phyloP scores from a whole-genome alignment of 64 coral and sea anemone genomes.

The Actinia equina region DNA sequence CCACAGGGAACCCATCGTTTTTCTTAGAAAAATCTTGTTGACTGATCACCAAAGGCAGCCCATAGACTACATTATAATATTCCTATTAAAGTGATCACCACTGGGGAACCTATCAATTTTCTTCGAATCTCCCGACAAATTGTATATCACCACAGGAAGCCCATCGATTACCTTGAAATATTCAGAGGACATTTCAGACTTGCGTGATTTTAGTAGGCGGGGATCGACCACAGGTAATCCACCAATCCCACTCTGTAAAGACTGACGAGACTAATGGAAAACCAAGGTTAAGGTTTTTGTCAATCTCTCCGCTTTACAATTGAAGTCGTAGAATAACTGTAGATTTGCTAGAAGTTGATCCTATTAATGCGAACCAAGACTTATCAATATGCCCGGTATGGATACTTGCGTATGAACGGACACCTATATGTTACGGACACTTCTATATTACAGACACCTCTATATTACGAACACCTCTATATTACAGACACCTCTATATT shows the following conservation, averaged over 20 bases:
- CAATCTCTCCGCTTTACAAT: background rate
- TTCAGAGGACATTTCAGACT: conserved; percentile 37
- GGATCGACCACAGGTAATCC: conserved; percentile 74
- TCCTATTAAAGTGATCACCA: background rate
- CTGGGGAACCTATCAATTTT: no score
- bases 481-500: no score
- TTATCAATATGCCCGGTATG: no score
- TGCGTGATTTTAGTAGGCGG: conserved; percentile 63
- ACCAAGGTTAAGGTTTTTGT: conserved; percentile 45
- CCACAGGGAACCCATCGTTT: no score
- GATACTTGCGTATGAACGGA: no score
- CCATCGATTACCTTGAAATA: no score
- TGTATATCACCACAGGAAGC: no score
- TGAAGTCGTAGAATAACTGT: conserved; percentile 58
- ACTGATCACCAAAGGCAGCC: background rate
- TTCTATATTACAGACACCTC: no score
- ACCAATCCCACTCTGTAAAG: conserved; percentile 85
- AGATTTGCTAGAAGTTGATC: conserved; percentile 56
- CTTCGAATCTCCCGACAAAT: no score
- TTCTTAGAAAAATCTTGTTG: no score
- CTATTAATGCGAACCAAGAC: background rate
- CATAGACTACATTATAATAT: background rate
- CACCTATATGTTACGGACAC: no score
- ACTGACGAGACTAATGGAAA: conserved; percentile 79
- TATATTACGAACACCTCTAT: no score